phyloP scores from a whole-genome alignment of 2,797 vertebrate species.

The Macropodus opercularis region DNA sequence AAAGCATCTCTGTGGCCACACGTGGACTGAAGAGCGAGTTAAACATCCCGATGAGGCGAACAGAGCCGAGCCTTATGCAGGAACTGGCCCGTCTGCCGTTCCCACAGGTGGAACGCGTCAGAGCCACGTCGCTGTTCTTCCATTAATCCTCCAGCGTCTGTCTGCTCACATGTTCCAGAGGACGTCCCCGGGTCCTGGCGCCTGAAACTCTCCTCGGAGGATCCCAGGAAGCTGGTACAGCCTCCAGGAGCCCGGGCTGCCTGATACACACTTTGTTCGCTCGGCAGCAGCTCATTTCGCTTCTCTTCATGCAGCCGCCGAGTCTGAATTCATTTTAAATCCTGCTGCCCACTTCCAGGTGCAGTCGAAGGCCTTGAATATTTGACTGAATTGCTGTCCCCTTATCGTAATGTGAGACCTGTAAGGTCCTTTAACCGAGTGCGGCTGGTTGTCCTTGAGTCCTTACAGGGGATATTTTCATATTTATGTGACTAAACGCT shows the following conservation, averaged over 20 bases:
- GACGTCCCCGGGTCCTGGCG: slow-evolving; percentile 26
- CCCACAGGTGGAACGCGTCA: slow-evolving; percentile 49
- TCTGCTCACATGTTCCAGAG: slow-evolving; percentile 29
- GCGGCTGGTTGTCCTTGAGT: slow-evolving; percentile 9
- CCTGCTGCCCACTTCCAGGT: slow-evolving; percentile 43
- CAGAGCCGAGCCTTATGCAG: slow-evolving; percentile 4
- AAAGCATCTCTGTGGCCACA: slow-evolving; percentile 31
- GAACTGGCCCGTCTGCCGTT: slow-evolving; percentile 46
- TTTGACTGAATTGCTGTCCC: slow-evolving; percentile 22
- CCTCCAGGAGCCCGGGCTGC: background rate
- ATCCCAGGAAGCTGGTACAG: background rate
- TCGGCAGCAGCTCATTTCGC: slow-evolving; percentile 40
- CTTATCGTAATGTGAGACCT: slow-evolving; percentile 36
- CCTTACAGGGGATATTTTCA: background rate
- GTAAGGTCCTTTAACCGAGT: background rate
- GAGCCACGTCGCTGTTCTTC: slow-evolving; percentile 1
- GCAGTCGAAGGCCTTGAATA: slow-evolving; percentile 31
- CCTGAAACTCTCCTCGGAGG: background rate
- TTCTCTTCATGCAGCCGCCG: slow-evolving; percentile 35
- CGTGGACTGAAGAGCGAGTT: slow-evolving; percentile 12
- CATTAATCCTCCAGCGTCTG: slow-evolving; percentile 33
- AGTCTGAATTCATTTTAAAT: slow-evolving; percentile 46
- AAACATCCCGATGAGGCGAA: slow-evolving; percentile 22
- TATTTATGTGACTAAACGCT: background rate
- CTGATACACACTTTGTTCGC: slow-evolving; percentile 3